Base-by-base conservation (phyloP, 1,140 invertebrate genomes). In the Drosophila miranda region DNA sequence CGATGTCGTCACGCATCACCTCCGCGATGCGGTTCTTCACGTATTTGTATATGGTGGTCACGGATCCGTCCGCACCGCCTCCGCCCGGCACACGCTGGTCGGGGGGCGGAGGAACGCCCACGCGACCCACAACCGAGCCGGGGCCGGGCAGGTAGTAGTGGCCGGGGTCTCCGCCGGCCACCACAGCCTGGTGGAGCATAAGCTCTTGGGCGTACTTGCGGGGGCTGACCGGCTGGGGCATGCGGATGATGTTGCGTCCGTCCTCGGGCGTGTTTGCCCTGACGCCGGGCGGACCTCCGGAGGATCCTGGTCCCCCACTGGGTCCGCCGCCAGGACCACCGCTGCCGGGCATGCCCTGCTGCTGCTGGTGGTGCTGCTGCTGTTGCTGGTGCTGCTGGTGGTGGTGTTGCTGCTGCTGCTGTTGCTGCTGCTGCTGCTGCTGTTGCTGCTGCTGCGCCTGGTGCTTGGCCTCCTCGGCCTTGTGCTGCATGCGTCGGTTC, bases 21-120 rank as follows among this genome's bases (percentile, higher is more conserved):
- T 98, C 96, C 8, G 95, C 96, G 62, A 98, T 98, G 77, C 96
- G 94, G 90, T 96, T 97, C 77, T 97, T 97, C 0, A 98, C 96
- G 91, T 98, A 97, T 26, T 79, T 93, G 0, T 96, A 94, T 13
- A 95, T 96, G n/a, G 95, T 93, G 64, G 94, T 78, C 30, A 74
- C 81, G n/a, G 43, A 45, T 6, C 78, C 63, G 46, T 43, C 58
- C 4, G 60, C 64, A 3, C 64, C 66, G 11, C 48, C 69, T 14
- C 58, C 62, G 23, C 50, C 51, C 6, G 23, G 26, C 9, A 26
- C 74, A 2, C 77, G 45, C 23, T 78, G 75, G 0, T 78, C 75
- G 3, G 57, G 61, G 14, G 74, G 63, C 28, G 75, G 49, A 1
- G 56, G 71, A 13, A 55, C 73, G n/a, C 54, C 60, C 1, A 59